phyloP scores from a whole-genome alignment of 2,888 invertebrate species.

The Cheilosia grossa region DNA sequence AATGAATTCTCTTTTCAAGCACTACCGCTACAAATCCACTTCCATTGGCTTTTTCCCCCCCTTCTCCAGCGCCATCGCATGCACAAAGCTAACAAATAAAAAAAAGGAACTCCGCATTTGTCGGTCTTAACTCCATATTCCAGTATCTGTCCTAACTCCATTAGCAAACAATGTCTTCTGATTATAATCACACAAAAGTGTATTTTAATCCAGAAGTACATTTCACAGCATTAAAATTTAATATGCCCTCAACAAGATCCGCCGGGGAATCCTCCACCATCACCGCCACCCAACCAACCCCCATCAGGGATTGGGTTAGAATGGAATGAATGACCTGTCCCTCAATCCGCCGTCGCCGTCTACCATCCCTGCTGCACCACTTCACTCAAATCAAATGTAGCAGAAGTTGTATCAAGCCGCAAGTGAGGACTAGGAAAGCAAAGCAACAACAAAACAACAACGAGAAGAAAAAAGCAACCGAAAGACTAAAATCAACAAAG shows the following conservation, averaged over 20 bases:
- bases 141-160: constrained; percentile 70
- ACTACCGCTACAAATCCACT: neutral
- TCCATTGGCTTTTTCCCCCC: neutral
- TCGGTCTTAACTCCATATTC: constrained; percentile 38
- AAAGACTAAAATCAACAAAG: constrained; percentile 62
- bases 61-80: neutral
- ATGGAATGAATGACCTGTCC: constrained; percentile 26
- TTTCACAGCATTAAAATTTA: constrained; percentile 73
- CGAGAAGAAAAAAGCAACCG: neutral
- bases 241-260: constrained; percentile 72
- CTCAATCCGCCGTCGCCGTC: constrained; percentile 12
- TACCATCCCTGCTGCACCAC: constrained; percentile 1
- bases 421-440: constrained; percentile 30
- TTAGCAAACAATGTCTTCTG: constrained; percentile 74
- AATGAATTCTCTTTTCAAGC: constrained; percentile 43
- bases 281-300: constrained; percentile 3
- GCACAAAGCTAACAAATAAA: neutral
- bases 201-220: constrained; percentile 73
- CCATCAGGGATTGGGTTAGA: constrained; percentile 2
- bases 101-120: constrained; percentile 58
- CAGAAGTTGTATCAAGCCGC: constrained; percentile 64
- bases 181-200: constrained; percentile 75
- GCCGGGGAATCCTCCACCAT: constrained; percentile 46
- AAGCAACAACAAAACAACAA: constrained; percentile 6
- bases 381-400: constrained; percentile 72